Percentiles rank a stretch among this genome's conserved stretches.
Evolutionary conservation across 2,888 invertebrate genomes (phyloP).

Genomic region (Meloe dianella): DNA sequence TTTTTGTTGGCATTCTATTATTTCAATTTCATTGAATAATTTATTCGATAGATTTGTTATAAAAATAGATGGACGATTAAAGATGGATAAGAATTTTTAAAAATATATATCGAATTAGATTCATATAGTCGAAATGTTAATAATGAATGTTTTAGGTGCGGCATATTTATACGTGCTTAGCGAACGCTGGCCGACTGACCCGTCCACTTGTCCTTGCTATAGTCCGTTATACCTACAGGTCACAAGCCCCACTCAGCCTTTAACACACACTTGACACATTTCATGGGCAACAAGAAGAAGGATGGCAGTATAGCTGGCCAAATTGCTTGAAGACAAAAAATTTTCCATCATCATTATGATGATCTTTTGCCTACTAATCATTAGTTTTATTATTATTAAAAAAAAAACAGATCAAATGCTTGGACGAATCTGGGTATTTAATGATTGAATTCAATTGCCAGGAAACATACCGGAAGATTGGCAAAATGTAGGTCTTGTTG

Average conservation of each 20-base stretch:
- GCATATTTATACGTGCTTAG: slow-evolving; percentile 13
- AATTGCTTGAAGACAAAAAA: slow-evolving; percentile 6
- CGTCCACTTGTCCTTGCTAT: slow-evolving; percentile 54
- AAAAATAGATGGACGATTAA: background rate
- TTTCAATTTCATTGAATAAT: background rate
- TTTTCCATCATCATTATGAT: background rate
- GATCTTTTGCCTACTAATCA: background rate
- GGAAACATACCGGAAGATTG: background rate
- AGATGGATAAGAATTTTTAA: background rate
- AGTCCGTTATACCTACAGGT: slow-evolving; percentile 52
- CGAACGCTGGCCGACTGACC: slow-evolving; percentile 55
- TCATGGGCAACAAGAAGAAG: background rate
- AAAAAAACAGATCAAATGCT: background rate
- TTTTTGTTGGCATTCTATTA: background rate
- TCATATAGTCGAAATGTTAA: slow-evolving; percentile 11
- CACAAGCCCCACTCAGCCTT: slow-evolving; percentile 12
- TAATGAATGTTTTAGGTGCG: slow-evolving; percentile 10
- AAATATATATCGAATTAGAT: background rate
- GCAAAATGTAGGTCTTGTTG: background rate
- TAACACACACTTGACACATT: slow-evolving; percentile 7
- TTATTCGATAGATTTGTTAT: background rate
- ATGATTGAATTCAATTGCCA: background rate
- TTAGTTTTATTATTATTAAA: background rate
- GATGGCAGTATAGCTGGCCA: background rate
- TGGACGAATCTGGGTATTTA: background rate